Evolutionary conservation across 1,140 invertebrate genomes (phyloP).

Genomic region (Carcinoscorpius rotundicauda): DNA sequence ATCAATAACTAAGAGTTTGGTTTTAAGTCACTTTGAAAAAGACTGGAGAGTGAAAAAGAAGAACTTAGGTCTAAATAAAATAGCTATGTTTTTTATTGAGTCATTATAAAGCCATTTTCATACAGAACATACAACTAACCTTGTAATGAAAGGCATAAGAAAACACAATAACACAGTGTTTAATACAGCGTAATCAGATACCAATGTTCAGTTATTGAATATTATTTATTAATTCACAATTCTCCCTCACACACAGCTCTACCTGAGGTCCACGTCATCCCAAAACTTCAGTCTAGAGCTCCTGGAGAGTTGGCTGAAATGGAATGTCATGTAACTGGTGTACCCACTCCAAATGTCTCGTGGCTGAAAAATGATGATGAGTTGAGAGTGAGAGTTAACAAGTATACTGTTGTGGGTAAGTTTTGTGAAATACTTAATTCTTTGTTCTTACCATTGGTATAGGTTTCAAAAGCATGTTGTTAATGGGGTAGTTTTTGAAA

Average conservation of each 20-base stretch:
- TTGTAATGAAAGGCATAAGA: no score
- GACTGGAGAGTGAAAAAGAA: background rate
- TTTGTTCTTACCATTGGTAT: no score
- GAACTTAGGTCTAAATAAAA: background rate
- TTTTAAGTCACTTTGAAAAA: no score
- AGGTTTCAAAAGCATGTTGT: background rate
- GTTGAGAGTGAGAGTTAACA: conserved; percentile 39
- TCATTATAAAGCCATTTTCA: no score
- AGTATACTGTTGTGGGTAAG: conserved; percentile 48
- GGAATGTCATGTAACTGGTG: conserved; percentile 55
- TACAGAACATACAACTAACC: no score
- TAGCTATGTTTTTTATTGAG: conserved; percentile 19
- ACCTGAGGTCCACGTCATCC: conserved; percentile 53
- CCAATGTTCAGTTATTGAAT: no score
- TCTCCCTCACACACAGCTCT: conserved; percentile 38
- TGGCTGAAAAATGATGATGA: conserved; percentile 62
- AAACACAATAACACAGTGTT: no score
- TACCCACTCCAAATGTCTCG: conserved; percentile 44
- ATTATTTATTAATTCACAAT: background rate
- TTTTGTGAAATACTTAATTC: background rate
- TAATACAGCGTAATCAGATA: no score
- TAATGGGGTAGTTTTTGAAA: background rate
- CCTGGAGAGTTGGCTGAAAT: conserved; percentile 51
- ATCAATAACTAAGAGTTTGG: no score
- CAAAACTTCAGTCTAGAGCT: conserved; percentile 49